A percentile compares a stretch with the other conserved stretches of the same genome.
phyloP scores from a whole-genome alignment of 2,888 invertebrate genomes.

The Lasioglossum lativentre region DNA sequence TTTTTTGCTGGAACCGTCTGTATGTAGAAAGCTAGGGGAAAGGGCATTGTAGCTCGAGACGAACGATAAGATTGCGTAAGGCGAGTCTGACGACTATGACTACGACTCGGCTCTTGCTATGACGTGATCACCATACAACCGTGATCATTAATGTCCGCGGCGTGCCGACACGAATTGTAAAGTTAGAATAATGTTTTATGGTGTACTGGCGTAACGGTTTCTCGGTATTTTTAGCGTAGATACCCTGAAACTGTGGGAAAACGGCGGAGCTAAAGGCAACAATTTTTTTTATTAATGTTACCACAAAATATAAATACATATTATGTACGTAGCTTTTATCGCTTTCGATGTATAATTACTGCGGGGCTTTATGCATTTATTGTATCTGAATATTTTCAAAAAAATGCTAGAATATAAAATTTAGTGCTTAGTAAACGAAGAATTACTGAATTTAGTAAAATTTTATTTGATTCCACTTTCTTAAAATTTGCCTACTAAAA shows the following conservation, averaged over 20 bases:
- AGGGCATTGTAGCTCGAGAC: conserved; percentile 51
- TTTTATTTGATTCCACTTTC: no score
- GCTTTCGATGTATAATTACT: no score
- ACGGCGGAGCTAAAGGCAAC: not conserved
- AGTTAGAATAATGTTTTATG: conserved; percentile 55
- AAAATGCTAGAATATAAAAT: no score
- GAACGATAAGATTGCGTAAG: conserved; percentile 62
- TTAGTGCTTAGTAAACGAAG: no score
- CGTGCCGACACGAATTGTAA: conserved; percentile 69
- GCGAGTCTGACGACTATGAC: conserved; percentile 54
- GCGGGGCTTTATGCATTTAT: no score
- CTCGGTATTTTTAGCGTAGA: conserved; percentile 55
- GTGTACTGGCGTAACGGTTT: conserved; percentile 51
- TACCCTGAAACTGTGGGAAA: conserved; percentile 52
- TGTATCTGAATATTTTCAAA: no score
- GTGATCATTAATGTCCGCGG: conserved; percentile 74
- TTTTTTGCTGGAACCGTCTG: conserved; percentile 30
- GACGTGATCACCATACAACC: conserved; percentile 68
- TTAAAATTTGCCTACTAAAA: no score
- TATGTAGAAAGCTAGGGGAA: conserved; percentile 50
- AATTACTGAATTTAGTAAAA: no score
- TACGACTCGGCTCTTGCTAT: conserved; percentile 55
- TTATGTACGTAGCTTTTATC: not conserved
- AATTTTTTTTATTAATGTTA: not conserved
- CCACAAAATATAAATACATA: not conserved